Conservation (phyloP, 2,113 vertebrate genomes). For the Eudorcas thomsonii region DNA sequence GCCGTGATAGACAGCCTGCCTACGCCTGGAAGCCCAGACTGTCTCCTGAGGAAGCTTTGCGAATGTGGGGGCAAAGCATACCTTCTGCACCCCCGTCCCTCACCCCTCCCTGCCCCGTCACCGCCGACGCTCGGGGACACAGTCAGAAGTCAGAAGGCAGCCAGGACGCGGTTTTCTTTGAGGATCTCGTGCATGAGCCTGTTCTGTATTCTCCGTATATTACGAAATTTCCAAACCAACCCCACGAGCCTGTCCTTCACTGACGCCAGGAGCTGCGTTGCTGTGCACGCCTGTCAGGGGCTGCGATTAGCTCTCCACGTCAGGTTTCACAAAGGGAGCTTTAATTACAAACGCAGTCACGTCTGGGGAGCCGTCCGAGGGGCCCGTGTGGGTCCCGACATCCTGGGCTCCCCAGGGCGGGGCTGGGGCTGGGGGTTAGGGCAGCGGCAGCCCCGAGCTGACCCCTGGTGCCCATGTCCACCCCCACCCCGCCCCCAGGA, state of each 20-base stretch:
- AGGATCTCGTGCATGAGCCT: accelerated
- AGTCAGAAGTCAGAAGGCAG: accelerated
- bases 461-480: accelerated
- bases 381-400: accelerated
- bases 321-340: neutral
- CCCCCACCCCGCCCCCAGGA: slow-evolving; percentile 73
- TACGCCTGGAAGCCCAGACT: no score
- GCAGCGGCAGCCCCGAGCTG: accelerated
- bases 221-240: accelerated
- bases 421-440: neutral
- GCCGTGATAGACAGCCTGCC: neutral
- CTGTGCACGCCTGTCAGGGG: accelerated
- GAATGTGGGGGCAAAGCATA: neutral
- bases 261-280: accelerated
- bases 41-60: neutral
- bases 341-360: no score
- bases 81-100: neutral
- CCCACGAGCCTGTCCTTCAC: accelerated
- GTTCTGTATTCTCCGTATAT: accelerated
- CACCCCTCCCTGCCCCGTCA: accelerated
- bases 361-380: neutral
- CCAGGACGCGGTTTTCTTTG: accelerated
- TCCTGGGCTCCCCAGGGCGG: accelerated
- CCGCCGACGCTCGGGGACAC: accelerated
- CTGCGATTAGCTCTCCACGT: accelerated